These are phyloP conservation scores for Drosophila maculinotata DNA, from an alignment of 2,888 invertebrate genomes.

Conservation along the genomic window DNA sequence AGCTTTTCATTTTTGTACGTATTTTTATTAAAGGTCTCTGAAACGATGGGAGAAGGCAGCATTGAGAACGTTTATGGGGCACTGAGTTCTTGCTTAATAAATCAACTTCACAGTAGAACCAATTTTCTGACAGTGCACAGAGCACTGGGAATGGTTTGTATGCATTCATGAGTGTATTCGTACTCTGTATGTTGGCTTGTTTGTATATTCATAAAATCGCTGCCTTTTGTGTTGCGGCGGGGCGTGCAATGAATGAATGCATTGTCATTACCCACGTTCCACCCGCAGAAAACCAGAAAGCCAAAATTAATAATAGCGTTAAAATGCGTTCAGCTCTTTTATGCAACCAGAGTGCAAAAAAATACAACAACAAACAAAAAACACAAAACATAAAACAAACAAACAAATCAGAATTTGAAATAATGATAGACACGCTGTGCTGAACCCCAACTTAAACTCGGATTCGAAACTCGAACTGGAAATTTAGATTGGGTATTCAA, in stretches of 20 bases:
- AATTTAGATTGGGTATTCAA: conserved; percentile 8
- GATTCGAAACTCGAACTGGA: conserved; percentile 10
- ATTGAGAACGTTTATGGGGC: too few relatives aligned
- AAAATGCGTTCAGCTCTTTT: conserved; percentile 52
- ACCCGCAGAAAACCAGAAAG: conserved; percentile 21
- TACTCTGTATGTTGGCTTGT: neutral
- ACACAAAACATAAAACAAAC: neutral
- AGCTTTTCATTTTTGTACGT: neutral
- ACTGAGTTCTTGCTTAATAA: neutral
- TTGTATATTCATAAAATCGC: conserved; percentile 21
- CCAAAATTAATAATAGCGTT: conserved; percentile 63
- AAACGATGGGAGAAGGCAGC: too few relatives aligned
- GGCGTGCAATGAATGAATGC: conserved; percentile 51
- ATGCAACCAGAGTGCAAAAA: conserved; percentile 50
- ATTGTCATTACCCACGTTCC: conserved; percentile 52
- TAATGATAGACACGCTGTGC: conserved; percentile 64
- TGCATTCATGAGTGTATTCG: conserved; percentile 19
- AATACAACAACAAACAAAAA: neutral
- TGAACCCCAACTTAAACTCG: conserved; percentile 35
- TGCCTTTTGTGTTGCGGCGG: conserved; percentile 36
- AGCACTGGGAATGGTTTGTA: conserved; percentile 2
- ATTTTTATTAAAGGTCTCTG: too few relatives aligned
- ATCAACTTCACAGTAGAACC: neutral
- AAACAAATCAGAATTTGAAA: conserved; percentile 42
- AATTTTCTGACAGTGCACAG: conserved; percentile 24